These are phyloP conservation scores for Mustelus asterias DNA, from an alignment of 2,113 vertebrate genomes.

Conservation along the genomic window DNA sequence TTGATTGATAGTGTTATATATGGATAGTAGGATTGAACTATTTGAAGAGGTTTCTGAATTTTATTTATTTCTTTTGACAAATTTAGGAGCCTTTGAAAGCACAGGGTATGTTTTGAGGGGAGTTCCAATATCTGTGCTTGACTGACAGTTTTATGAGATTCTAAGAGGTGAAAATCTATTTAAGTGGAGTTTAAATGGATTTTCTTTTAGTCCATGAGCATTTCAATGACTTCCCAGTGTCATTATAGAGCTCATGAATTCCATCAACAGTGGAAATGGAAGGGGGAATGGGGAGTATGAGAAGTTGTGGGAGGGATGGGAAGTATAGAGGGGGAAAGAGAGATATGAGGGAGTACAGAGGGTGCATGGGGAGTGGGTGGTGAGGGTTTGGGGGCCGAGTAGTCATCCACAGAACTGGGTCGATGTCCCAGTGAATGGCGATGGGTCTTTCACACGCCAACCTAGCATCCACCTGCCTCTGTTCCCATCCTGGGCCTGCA, in stretches of 20 bases:
- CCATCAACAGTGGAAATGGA: neutral
- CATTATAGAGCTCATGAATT: neutral
- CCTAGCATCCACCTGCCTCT: neutral
- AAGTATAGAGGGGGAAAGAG: neutral
- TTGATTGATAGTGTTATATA: neutral
- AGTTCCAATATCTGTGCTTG: no score
- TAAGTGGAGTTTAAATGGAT: neutral
- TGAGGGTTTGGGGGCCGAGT: neutral
- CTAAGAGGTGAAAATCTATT: no score
- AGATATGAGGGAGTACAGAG: no score
- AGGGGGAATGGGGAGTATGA: neutral
- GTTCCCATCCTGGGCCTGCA: neutral
- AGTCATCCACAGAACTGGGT: neutral
- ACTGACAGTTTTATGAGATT: no score
- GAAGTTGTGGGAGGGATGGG: neutral
- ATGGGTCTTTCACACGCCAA: neutral
- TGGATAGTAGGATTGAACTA: no score
- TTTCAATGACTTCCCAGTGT: neutral
- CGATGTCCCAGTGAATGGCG: neutral
- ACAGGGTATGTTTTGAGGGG: no score
- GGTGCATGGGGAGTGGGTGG: no score
- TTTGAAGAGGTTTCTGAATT: no score
- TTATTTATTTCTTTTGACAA: neutral
- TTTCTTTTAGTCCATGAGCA: neutral
- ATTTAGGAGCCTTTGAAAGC: no score